Evolutionary conservation across 1,140 invertebrate species (phyloP), one percentile per base, ranked within the genome.

Genomic region (Ganaspis sp.): DNA sequence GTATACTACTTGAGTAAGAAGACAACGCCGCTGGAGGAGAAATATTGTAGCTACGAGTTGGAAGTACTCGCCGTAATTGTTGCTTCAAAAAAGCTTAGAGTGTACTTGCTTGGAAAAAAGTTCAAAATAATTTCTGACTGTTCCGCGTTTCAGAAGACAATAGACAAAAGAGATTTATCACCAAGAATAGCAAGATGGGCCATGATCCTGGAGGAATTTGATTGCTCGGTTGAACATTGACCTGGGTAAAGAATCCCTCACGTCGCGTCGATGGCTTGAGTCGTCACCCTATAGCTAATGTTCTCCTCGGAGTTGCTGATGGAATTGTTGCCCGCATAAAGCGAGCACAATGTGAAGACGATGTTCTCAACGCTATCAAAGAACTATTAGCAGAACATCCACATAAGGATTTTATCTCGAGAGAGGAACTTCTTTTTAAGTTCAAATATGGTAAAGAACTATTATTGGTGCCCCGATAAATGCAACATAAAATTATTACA

Each of bases 191-290:
- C 82, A 6, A 54, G 88, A 8, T 91, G 89, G 86, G 80, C 79
- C 74, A 70, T 88, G 4, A 73, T 80, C 9, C 38, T 87, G 15
- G 78, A 85, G 73, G 87, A 89, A 70, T 88, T 70, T 70, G 73
- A 84, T 72, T 89, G 80, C 58, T 17, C 26, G 0, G 84, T 87
- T 15, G 81, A 85, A 71, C 81, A 89, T 73, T 11, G 83, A 6
- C 72, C 85, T 6, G 84, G 87, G 2, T 38, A n/a, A n/a, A n/a
- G n/a, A n/a, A 21, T 34, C 81, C 76, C 40, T 87, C 89, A 83
- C 54, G 78, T 23, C 87, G 89, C 69, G 88, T 86, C 0, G 88
- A 91, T 81, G 87, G 86, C 1, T 73, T 90, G 1, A 90, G 87
- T 69, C 69, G 86, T 0, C 81, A 87, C 70, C 84, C 84, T 11